phyloP scores from a whole-genome alignment of 2,888 invertebrate species.

The Drosophila putrida region DNA sequence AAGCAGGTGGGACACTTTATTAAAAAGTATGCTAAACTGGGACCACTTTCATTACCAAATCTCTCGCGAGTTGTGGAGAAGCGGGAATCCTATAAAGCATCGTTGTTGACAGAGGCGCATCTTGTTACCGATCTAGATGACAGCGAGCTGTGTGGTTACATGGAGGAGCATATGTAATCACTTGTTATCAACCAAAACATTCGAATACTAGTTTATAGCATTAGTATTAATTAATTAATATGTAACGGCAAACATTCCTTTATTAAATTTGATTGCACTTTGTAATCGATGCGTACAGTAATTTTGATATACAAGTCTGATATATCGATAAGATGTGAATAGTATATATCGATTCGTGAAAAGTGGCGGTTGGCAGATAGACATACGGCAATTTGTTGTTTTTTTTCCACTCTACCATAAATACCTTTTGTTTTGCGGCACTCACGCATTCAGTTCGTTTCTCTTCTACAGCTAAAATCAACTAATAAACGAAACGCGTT shows the following conservation, averaged over 20 bases:
- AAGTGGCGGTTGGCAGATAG: slow-evolving; percentile 51
- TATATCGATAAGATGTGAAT: neutral
- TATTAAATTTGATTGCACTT: slow-evolving; percentile 21
- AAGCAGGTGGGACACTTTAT: slow-evolving; percentile 88
- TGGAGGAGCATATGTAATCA: slow-evolving; percentile 62
- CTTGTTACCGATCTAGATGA: slow-evolving; percentile 82
- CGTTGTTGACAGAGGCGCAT: slow-evolving; percentile 76
- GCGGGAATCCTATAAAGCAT: slow-evolving; percentile 65
- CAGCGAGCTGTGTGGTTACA: slow-evolving; percentile 79
- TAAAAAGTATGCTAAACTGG: slow-evolving; percentile 87
- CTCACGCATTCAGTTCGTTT: slow-evolving; percentile 68
- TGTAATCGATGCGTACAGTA: neutral
- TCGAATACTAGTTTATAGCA: slow-evolving; percentile 49
- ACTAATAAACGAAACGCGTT: slow-evolving; percentile 50
- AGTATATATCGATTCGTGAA: slow-evolving; percentile 10
- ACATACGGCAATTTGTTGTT: slow-evolving; percentile 50
- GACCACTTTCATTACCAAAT: slow-evolving; percentile 85
- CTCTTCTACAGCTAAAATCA: slow-evolving; percentile 59
- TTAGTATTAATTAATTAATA: slow-evolving; percentile 25
- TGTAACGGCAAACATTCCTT: slow-evolving; percentile 3
- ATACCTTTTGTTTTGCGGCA: slow-evolving; percentile 67
- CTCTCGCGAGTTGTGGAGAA: slow-evolving; percentile 50
- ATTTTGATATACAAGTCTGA: neutral
- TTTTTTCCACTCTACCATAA: slow-evolving; percentile 63
- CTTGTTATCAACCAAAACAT: slow-evolving; percentile 26